Evolutionary conservation across 2,797 vertebrate genomes (phyloP), one percentile per base, ranked within the genome.

Genomic region (Urophycis tenuis): DNA sequence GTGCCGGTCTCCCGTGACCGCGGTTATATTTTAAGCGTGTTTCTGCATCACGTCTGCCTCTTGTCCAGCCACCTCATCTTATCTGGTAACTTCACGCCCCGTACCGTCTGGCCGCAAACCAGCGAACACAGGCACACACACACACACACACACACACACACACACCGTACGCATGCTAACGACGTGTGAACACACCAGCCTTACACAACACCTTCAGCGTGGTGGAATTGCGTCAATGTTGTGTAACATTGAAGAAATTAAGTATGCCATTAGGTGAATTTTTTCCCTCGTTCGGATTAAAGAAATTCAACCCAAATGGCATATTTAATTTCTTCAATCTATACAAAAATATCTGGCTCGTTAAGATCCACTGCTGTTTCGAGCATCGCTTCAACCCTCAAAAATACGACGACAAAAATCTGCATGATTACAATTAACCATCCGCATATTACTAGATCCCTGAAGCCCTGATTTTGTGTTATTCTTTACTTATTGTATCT

Each of bases 21-120:
- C 69, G 32, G 69, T 71, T 71, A 71, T 33, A 32, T 71, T 71
- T 71, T 31, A 71, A 71, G 69, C 69, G 6, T 71, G 29, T 31
- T 71, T 71, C 29, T 71, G 22, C 15, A 71, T 71, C 19, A 17
- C 69, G 22, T 33, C 69, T 67, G 17, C 70, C 77, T n/a, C n/a
- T n/a, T 80, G 60, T 67, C 25, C 60, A 29, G 29, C n/a, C 60
- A 0, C 60, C 60, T 29, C 29, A 67, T 67, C 60, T 67, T 60
- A 60, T 53, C 45, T 6, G n/a, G 22, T 25, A n/a, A n/a, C 53
- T 60, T 60, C 53, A 29, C 9, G 25, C 29, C 60, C 7, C 22
- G 12, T 29, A 3, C 29, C 1, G 60, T 29, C 60, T 29, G 60
- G n/a, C 53, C n/a, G 53, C 53, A 60, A n/a, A 22, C 53, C 53